Percentiles rank a stretch among this genome's conserved stretches.
phyloP scores from a whole-genome alignment of 2,888 invertebrate genomes.

The Mycalesis mineus region DNA sequence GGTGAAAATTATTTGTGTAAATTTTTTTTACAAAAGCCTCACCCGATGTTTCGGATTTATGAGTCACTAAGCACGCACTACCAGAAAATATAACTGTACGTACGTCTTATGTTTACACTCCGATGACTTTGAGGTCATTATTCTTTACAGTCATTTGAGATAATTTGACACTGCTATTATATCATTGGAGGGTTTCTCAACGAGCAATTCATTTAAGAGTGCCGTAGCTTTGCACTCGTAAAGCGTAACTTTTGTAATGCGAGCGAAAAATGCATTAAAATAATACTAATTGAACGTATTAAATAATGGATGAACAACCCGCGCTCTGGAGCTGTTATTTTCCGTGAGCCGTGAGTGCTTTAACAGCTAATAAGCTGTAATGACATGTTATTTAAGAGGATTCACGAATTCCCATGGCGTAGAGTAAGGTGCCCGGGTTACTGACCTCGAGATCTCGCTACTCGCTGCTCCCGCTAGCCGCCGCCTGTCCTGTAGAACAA shows the following conservation, averaged over 20 bases:
- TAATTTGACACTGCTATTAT: slow-evolving; percentile 51
- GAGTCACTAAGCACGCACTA: slow-evolving; percentile 47
- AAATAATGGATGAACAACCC: slow-evolving; percentile 53
- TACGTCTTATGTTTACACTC: slow-evolving; percentile 55
- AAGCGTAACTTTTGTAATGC: slow-evolving; percentile 3
- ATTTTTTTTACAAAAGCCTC: neutral
- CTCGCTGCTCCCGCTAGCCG: slow-evolving; percentile 46
- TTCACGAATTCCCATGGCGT: slow-evolving; percentile 70
- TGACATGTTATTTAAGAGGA: slow-evolving; percentile 69
- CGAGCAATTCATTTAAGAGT: neutral
- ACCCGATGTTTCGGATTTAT: slow-evolving; percentile 34
- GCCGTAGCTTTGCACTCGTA: neutral
- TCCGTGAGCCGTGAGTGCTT: slow-evolving; percentile 68
- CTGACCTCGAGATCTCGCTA: slow-evolving; percentile 67
- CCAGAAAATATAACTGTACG: slow-evolving; percentile 62
- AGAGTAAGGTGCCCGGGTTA: slow-evolving; percentile 61
- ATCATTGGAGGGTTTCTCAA: slow-evolving; percentile 34
- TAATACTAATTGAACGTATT: slow-evolving; percentile 51
- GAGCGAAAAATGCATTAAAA: neutral
- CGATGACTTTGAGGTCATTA: slow-evolving; percentile 55
- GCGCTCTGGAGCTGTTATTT: slow-evolving; percentile 59
- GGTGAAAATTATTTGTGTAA: neutral
- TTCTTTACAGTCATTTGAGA: slow-evolving; percentile 46
- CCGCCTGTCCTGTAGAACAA: slow-evolving; percentile 61
- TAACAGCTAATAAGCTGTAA: slow-evolving; percentile 70